Conservation (phyloP, 2,888 invertebrate genomes). For the Nysson spinosus region DNA sequence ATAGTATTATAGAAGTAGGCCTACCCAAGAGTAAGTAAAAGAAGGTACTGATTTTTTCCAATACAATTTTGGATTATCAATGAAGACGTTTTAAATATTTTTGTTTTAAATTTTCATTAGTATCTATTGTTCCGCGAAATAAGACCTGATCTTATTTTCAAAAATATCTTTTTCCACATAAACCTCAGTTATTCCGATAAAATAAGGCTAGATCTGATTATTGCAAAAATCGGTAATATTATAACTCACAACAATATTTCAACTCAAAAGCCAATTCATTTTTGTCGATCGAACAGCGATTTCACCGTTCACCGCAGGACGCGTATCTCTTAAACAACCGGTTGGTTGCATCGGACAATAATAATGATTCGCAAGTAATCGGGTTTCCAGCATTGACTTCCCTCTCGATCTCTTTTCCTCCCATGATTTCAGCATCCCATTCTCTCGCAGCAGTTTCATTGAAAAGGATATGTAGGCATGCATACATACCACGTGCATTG, state of each 20-base stretch:
- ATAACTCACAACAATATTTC: conserved; percentile 20
- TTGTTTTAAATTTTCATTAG: too few species aligned
- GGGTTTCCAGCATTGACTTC: conserved; percentile 8
- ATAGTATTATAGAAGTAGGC: too few species aligned
- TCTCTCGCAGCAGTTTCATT: conserved; percentile 7
- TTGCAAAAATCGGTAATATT: too few species aligned
- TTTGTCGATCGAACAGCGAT: conserved; percentile 13
- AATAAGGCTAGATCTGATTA: too few species aligned
- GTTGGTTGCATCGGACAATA: conserved; percentile 48
- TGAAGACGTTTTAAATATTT: too few species aligned
- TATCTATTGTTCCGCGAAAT: too few species aligned
- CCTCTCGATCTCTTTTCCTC: background rate
- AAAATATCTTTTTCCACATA: too few species aligned
- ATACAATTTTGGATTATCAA: too few species aligned
- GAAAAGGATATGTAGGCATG: conserved; percentile 43
- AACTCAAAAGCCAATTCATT: conserved; percentile 35
- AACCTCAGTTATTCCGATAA: too few species aligned
- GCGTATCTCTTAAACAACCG: conserved; percentile 52
- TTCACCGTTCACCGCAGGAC: conserved; percentile 5
- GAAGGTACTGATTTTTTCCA: too few species aligned
- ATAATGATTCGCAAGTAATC: conserved; percentile 51
- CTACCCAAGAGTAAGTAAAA: too few species aligned
- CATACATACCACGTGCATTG: conserved; percentile 36
- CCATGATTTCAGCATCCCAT: conserved; percentile 1
- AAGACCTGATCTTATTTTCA: too few species aligned